A percentile compares a stretch with the other conserved stretches of the same genome.
Conservation (phyloP, 2,797 vertebrate genomes). For the Hozukius guyotensis region DNA sequence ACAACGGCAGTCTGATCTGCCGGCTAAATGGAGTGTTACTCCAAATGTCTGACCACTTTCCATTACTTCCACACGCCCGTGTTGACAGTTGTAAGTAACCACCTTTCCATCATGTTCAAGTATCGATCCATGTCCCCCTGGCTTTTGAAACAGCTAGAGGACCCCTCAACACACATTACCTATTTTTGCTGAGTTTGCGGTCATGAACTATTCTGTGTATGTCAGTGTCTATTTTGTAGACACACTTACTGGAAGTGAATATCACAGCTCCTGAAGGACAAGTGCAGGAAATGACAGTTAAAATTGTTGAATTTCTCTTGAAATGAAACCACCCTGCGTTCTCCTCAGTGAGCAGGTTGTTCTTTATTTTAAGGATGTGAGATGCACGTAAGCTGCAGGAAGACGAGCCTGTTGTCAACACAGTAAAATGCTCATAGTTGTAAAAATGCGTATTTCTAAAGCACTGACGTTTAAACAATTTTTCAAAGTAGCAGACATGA, state of each 20-base stretch:
- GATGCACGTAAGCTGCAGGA: background rate
- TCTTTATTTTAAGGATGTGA: background rate
- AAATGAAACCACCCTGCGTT: background rate
- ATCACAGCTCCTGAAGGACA: background rate
- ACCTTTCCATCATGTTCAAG: constrained; percentile 45
- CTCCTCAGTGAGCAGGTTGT: background rate
- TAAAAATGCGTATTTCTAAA: background rate
- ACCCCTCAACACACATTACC: constrained; percentile 15
- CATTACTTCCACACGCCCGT: constrained; percentile 11
- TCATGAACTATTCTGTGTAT: background rate
- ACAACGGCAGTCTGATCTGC: background rate
- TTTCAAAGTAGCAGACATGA: background rate
- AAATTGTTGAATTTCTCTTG: background rate
- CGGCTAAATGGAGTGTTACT: background rate
- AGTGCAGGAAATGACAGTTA: background rate
- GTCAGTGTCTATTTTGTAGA: background rate
- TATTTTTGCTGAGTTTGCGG: constrained; percentile 19
- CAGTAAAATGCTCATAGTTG: background rate
- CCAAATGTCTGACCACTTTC: constrained; percentile 13
- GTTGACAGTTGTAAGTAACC: constrained; percentile 41
- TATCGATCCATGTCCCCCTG: constrained; percentile 35
- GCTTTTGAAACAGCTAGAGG: constrained; percentile 1
- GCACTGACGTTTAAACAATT: background rate
- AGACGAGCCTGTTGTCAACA: background rate
- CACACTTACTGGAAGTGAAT: constrained; percentile 1